These are phyloP conservation scores for Streblospio benedicti DNA, from an alignment of 1,140 invertebrate species.

Conservation along the genomic window DNA sequence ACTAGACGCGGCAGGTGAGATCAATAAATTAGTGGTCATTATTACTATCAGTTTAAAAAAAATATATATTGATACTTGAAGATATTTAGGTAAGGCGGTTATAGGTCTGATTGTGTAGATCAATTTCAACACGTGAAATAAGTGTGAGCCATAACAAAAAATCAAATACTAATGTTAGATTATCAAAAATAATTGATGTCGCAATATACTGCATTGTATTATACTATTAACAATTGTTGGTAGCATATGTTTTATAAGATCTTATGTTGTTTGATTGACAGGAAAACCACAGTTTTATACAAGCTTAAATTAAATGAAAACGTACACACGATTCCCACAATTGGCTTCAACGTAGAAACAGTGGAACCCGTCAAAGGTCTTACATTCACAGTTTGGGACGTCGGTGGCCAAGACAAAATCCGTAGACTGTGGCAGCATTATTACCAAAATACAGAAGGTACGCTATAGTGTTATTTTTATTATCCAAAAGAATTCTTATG, in stretches of 20 bases:
- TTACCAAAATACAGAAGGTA: slow-evolving; percentile 45
- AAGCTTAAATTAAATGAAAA: slow-evolving; percentile 87
- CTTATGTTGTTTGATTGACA: slow-evolving; percentile 11
- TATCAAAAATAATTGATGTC: not conserved
- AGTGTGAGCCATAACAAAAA: too few relatives aligned
- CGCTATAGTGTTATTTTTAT: slow-evolving; percentile 41
- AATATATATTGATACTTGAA: too few relatives aligned
- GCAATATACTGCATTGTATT: not conserved
- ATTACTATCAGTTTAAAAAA: too few relatives aligned
- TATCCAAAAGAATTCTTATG: not conserved
- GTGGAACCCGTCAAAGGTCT: slow-evolving; percentile 40
- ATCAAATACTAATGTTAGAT: not conserved
- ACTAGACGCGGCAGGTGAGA: slow-evolving; percentile 38
- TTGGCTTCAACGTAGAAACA: slow-evolving; percentile 43
- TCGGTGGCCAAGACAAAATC: slow-evolving; percentile 49
- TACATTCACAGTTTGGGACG: slow-evolving; percentile 50
- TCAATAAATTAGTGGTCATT: too few relatives aligned
- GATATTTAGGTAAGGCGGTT: too few relatives aligned
- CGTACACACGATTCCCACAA: slow-evolving; percentile 43
- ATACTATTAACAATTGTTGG: not conserved
- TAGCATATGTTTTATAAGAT: not conserved
- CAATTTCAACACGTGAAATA: too few relatives aligned
- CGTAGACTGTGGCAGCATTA: slow-evolving; percentile 46
- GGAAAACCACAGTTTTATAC: slow-evolving; percentile 80
- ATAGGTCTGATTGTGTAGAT: too few relatives aligned